Percentiles rank a stretch among this genome's conserved stretches.
These are phyloP conservation scores for Edolisoma coerulescens DNA, from an alignment of 2,113 vertebrate species.

Conservation along the genomic window DNA sequence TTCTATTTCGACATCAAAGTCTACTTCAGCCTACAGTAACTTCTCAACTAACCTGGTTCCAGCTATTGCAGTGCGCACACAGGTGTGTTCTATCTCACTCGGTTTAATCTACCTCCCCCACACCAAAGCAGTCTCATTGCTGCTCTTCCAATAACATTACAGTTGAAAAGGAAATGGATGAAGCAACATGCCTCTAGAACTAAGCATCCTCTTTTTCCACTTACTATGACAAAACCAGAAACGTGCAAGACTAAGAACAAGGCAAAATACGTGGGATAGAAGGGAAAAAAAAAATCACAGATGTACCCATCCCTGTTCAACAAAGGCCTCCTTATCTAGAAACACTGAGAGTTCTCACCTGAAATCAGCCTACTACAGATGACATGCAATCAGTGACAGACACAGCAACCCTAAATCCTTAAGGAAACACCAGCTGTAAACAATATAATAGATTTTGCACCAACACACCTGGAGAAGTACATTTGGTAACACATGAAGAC, in stretches of 20 bases:
- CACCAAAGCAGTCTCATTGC: background rate
- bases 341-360: background rate
- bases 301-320: background rate
- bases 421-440: background rate
- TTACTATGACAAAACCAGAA: background rate
- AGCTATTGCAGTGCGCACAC: background rate
- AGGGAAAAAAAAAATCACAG: background rate
- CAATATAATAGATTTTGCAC: background rate
- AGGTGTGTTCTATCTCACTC: background rate
- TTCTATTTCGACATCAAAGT: background rate
- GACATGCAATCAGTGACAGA: background rate
- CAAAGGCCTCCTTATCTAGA: background rate
- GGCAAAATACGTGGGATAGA: background rate
- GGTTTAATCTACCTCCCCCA: background rate
- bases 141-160: background rate
- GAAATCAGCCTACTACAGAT: background rate
- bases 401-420: background rate
- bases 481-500: background rate
- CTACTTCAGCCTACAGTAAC: background rate
- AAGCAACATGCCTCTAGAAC: background rate
- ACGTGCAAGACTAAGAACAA: background rate
- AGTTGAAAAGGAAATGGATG: background rate
- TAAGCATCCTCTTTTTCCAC: background rate
- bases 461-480: background rate
- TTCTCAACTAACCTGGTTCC: background rate